Conservation (phyloP, 2,113 vertebrate species). For the Charina bottae region DNA sequence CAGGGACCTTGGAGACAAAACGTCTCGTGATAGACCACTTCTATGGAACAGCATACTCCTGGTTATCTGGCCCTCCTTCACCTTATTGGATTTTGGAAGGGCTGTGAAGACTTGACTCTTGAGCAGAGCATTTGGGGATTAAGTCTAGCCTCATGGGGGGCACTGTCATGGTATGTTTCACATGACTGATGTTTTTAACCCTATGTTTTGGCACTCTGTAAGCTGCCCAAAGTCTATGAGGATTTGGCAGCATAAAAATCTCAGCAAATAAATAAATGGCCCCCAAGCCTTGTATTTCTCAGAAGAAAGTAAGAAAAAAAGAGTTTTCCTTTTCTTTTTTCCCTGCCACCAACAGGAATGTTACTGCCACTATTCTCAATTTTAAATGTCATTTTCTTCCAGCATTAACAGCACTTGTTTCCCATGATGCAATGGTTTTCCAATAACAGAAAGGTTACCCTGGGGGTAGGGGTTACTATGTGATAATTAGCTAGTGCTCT, state of each 20-base stretch:
- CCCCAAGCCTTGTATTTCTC: not conserved
- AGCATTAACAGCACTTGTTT: constrained; percentile 59
- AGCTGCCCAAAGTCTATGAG: not conserved
- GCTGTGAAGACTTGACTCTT: not conserved
- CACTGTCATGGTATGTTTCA: not conserved
- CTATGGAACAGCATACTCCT: not conserved
- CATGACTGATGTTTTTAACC: not conserved
- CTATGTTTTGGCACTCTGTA: not conserved
- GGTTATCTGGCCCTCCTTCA: not conserved
- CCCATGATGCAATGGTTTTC: constrained; percentile 49
- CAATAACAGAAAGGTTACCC: constrained; percentile 43
- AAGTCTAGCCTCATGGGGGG: not conserved
- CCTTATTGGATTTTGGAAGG: not conserved
- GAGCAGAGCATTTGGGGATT: not conserved
- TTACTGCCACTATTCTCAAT: constrained; percentile 37
- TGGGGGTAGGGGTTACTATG: constrained; percentile 31
- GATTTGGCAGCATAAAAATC: not conserved
- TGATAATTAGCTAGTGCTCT: constrained; percentile 57
- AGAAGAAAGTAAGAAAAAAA: not conserved
- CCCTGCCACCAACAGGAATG: not conserved
- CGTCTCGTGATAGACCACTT: not conserved
- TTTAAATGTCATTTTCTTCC: constrained; percentile 48
- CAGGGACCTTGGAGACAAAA: not conserved
- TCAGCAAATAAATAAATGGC: not conserved
- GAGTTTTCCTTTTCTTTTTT: not conserved